A percentile compares a stretch with the other conserved stretches of the same genome.
phyloP scores from a whole-genome alignment of 2,888 invertebrate genomes.

The Plebejus argus region DNA sequence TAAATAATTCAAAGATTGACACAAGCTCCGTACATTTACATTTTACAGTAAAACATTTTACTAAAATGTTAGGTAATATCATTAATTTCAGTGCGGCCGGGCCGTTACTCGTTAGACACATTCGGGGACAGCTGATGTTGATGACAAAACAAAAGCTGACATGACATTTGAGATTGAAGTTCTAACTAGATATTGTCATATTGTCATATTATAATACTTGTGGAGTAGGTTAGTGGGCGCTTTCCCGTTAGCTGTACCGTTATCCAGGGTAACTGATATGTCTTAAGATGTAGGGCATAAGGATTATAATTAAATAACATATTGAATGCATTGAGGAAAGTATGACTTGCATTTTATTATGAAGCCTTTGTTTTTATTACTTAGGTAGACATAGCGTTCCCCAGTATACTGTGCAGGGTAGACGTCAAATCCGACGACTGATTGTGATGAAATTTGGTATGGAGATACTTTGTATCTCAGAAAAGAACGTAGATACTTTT shows the following conservation, averaged over 20 bases:
- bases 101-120: too few relatives aligned
- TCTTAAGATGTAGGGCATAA: conserved; percentile 21
- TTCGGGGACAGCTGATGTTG: background rate
- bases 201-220: background rate
- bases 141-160: background rate
- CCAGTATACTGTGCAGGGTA: too few relatives aligned
- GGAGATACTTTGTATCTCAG: too few relatives aligned
- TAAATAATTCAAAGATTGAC: too few relatives aligned
- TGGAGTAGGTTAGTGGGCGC: conserved; percentile 39
- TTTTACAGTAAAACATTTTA: too few relatives aligned
- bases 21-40: too few relatives aligned
- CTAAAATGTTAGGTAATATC: too few relatives aligned
- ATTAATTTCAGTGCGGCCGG: too few relatives aligned
- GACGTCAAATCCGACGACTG: too few relatives aligned
- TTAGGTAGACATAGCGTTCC: too few relatives aligned
- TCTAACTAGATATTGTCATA: background rate
- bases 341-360: background rate
- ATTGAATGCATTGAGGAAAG: background rate
- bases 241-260: conserved; percentile 37
- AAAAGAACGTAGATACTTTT: too few relatives aligned
- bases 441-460: too few relatives aligned
- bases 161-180: background rate
- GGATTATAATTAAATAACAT: background rate
- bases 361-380: background rate
- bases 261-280: conserved; percentile 26